These are phyloP conservation scores for Onychorhynchus coronatus DNA, from an alignment of 2,113 vertebrate species.

Conservation along the genomic window DNA sequence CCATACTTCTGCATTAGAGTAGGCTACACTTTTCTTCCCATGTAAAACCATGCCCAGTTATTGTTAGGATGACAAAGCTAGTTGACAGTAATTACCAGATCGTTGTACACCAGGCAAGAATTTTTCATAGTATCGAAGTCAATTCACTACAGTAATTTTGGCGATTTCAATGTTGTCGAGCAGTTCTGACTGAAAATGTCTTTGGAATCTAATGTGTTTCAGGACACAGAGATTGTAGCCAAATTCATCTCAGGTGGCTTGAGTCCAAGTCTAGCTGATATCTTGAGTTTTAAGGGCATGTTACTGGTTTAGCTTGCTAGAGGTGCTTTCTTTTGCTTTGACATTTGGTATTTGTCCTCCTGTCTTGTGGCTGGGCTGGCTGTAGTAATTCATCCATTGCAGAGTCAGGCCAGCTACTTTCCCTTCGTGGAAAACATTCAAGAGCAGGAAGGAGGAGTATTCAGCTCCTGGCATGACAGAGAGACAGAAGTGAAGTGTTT, in stretches of 20 bases:
- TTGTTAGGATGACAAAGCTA: background rate
- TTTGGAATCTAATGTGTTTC: background rate
- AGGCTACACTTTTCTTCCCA: background rate
- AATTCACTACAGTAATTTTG: background rate
- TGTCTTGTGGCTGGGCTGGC: background rate
- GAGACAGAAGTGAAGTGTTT: background rate
- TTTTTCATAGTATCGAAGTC: background rate
- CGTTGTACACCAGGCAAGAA: background rate
- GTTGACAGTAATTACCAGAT: background rate
- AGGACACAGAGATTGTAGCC: background rate
- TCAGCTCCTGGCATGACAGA: background rate
- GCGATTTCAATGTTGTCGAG: rapidly evolving
- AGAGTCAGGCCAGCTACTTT: background rate
- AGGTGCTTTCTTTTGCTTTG: background rate
- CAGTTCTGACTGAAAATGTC: background rate
- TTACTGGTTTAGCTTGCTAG: background rate
- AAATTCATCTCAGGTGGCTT: background rate
- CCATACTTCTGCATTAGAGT: background rate
- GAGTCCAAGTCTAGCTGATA: background rate
- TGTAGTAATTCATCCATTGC: background rate
- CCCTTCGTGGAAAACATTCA: rapidly evolving
- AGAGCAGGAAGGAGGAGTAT: background rate
- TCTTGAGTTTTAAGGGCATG: background rate
- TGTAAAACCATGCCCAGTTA: background rate
- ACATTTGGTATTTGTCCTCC: background rate